Evolutionary conservation across 2,888 invertebrate species (phyloP).

Genomic region (Catocala sponsa): DNA sequence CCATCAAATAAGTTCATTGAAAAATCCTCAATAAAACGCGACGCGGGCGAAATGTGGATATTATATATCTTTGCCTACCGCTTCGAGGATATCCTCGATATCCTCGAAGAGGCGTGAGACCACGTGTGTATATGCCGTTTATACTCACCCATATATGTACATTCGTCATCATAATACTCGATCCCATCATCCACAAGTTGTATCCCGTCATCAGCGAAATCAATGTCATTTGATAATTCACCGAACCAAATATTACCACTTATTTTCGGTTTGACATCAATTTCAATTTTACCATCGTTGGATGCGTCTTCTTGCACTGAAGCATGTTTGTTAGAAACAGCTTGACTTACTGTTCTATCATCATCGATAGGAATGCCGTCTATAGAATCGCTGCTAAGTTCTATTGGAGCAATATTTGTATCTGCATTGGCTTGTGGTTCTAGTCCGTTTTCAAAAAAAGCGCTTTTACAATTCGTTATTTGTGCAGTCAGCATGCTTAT

Average conservation of each 20-base stretch:
- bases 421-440: not conserved
- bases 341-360: too few relatives aligned
- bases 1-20: too few relatives aligned
- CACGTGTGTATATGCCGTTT: too few relatives aligned
- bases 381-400: constrained; percentile 1
- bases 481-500: constrained; percentile 7
- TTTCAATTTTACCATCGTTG: not conserved
- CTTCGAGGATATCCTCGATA: too few relatives aligned
- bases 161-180: constrained; percentile 48
- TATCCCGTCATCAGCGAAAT: constrained; percentile 66
- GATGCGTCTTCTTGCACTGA: too few relatives aligned
- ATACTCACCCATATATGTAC: constrained; percentile 15
- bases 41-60: too few relatives aligned
- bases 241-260: constrained; percentile 26
- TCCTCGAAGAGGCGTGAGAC: too few relatives aligned
- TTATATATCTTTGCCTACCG: not conserved
- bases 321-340: not conserved
- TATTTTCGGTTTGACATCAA: constrained; percentile 8
- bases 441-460: not conserved
- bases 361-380: not conserved
- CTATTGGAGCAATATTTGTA: not conserved
- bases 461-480: not conserved
- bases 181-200: constrained; percentile 67
- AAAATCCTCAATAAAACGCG: too few relatives aligned
- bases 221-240: constrained; percentile 52